A percentile compares a stretch with the other conserved stretches of the same genome.
phyloP scores from a whole-genome alignment of 2,797 vertebrate species.

The Crypturellus tataupa region DNA sequence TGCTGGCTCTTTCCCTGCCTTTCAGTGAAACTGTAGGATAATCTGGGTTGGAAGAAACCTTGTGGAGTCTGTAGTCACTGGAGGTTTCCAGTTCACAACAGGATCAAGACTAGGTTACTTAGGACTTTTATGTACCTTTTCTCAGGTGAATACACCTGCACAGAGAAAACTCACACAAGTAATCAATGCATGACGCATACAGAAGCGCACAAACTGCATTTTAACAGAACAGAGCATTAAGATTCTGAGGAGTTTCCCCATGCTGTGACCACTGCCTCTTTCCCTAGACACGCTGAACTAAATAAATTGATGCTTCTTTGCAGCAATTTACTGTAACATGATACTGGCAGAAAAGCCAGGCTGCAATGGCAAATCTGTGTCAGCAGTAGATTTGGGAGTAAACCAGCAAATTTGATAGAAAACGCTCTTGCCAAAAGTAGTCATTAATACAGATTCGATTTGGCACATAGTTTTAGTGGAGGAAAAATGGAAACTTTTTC shows the following conservation, averaged over 20 bases:
- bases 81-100: neutral
- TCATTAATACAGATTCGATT: neutral
- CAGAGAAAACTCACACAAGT: neutral
- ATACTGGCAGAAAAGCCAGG: neutral
- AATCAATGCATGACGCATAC: neutral
- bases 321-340: neutral
- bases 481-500: neutral
- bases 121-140: neutral
- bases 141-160: neutral
- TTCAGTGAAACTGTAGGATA: neutral
- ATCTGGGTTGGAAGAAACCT: neutral
- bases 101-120: neutral
- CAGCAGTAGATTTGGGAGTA: neutral
- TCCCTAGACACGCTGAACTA: neutral
- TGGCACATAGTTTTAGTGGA: neutral
- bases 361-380: neutral
- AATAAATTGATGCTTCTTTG: neutral
- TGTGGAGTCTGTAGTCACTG: neutral
- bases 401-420: neutral
- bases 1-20: neutral
- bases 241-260: neutral
- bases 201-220: neutral
- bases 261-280: neutral
- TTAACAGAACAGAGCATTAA: neutral
- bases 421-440: neutral